These are phyloP conservation scores for Prionace glauca DNA, from an alignment of 2,797 vertebrate species.

Conservation along the genomic window DNA sequence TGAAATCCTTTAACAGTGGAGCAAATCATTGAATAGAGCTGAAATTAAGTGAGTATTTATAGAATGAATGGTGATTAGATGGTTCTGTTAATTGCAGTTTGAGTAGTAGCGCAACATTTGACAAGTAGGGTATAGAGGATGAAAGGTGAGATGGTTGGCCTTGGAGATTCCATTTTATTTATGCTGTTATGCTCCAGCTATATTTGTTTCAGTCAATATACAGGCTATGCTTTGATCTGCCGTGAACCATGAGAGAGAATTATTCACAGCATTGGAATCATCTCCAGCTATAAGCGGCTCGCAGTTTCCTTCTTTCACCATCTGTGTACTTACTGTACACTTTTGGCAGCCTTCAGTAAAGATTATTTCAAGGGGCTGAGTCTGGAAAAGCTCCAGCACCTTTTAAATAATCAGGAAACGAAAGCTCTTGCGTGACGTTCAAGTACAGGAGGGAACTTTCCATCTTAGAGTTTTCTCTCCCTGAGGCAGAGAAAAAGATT, in stretches of 20 bases:
- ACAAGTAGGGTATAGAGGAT: not conserved
- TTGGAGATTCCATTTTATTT: not conserved
- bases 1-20: not conserved
- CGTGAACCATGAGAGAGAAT: not conserved
- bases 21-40: no score
- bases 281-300: not conserved
- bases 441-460: not conserved
- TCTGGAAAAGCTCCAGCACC: not conserved
- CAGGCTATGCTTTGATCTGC: not conserved
- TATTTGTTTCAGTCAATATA: not conserved
- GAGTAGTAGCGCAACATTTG: not conserved
- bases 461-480: not conserved
- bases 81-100: not conserved
- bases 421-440: not conserved
- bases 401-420: not conserved
- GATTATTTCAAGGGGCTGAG: no score
- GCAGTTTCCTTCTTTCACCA: not conserved
- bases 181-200: not conserved
- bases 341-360: not conserved
- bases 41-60: not conserved
- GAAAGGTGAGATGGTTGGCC: not conserved
- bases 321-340: not conserved
- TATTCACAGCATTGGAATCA: not conserved
- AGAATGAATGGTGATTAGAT: not conserved
- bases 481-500: not conserved